Conservation (phyloP, 2,113 vertebrate species). For the Seriola aureovittata region DNA sequence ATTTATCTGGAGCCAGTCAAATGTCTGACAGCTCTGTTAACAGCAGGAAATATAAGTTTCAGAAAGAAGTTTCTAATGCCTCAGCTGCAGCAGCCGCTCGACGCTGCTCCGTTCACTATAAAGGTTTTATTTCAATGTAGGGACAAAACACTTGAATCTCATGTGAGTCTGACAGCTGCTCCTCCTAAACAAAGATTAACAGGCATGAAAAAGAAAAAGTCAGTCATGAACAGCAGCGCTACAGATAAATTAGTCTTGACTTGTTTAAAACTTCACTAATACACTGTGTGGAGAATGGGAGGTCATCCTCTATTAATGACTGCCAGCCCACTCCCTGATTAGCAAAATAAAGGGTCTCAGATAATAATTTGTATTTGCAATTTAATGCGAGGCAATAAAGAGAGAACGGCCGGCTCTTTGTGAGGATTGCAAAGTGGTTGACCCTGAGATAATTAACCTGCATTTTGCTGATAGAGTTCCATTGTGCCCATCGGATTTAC, state of each 20-base stretch:
- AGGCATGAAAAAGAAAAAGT: background rate
- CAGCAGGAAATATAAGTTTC: slow-evolving; percentile 55
- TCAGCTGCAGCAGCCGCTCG: background rate
- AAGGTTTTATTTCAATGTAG: background rate
- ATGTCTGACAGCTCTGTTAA: slow-evolving; percentile 77
- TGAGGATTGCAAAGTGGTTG: slow-evolving; percentile 76
- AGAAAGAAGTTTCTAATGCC: slow-evolving; percentile 32
- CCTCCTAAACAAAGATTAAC: background rate
- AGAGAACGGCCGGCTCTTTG: slow-evolving; percentile 74
- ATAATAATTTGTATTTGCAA: slow-evolving; percentile 77
- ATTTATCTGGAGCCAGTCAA: slow-evolving; percentile 82
- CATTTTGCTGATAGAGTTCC: slow-evolving; percentile 86
- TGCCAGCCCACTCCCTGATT: slow-evolving; percentile 53
- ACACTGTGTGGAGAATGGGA: slow-evolving; percentile 15
- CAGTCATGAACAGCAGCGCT: background rate
- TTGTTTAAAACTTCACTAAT: slow-evolving; percentile 39
- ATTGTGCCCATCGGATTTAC: slow-evolving; percentile 87
- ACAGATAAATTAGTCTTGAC: slow-evolving; percentile 11
- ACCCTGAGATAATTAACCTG: slow-evolving; percentile 88
- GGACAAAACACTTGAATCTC: too few species aligned
- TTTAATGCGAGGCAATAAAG: slow-evolving; percentile 80
- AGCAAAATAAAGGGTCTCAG: slow-evolving; percentile 62
- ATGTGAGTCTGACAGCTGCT: too few species aligned
- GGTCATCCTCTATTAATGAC: slow-evolving; percentile 32
- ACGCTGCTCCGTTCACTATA: background rate